Evolutionary conservation across 2,888 invertebrate genomes (phyloP).

Genomic region (Syrista parreyssii): DNA sequence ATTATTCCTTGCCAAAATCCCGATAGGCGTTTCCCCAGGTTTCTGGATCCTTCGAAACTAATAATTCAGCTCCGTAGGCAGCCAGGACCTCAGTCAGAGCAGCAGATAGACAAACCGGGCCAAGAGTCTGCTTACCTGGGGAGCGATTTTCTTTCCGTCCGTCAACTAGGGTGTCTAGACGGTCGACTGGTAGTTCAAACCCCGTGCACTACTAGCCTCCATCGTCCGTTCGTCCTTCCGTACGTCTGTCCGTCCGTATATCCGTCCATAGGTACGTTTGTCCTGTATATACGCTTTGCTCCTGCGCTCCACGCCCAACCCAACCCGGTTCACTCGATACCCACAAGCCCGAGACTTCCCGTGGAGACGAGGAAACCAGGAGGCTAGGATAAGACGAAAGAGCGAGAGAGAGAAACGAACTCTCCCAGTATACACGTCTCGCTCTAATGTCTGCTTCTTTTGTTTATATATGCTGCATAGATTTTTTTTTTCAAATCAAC

Average conservation of each 20-base stretch:
- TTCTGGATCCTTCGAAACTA: slow-evolving; percentile 12
- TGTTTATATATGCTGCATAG: too few relatives aligned
- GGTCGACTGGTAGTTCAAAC: slow-evolving; percentile 14
- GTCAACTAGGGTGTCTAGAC: slow-evolving; percentile 21
- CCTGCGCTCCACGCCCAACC: slow-evolving; percentile 56
- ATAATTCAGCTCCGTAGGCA: too few relatives aligned
- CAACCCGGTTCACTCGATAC: slow-evolving; percentile 50
- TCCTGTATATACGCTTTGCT: slow-evolving; percentile 55
- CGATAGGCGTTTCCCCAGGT: background rate
- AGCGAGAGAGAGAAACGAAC: background rate
- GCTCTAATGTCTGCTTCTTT: too few relatives aligned
- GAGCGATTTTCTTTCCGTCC: slow-evolving; percentile 8
- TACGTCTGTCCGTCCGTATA: slow-evolving; percentile 20
- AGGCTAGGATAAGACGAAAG: background rate
- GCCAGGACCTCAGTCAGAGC: too few relatives aligned
- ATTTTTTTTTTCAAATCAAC: too few relatives aligned
- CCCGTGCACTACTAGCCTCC: slow-evolving; percentile 40
- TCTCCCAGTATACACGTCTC: too few relatives aligned
- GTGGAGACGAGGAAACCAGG: background rate
- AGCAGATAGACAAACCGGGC: background rate
- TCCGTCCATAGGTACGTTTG: slow-evolving; percentile 40
- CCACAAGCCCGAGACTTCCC: slow-evolving; percentile 19
- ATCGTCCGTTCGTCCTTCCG: slow-evolving; percentile 39
- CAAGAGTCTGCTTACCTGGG: slow-evolving; percentile 5
- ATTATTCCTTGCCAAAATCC: too few relatives aligned